Percentiles rank a stretch among this genome's conserved stretches.
Conservation (phyloP, 2,888 invertebrate species). For the Pandemis corylana region DNA sequence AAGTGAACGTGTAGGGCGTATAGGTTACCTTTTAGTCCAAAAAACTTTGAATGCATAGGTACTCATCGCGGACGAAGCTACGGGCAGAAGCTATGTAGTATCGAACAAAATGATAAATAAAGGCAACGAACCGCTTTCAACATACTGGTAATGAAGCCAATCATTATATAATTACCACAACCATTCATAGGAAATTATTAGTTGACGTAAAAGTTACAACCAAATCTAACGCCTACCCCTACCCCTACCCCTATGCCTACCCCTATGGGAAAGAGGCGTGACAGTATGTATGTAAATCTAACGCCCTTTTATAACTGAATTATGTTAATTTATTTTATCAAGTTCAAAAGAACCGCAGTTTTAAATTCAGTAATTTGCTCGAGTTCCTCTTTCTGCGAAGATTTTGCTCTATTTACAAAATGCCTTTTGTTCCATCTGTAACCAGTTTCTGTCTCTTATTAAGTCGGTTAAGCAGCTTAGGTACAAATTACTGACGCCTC, state of each 20-base stretch:
- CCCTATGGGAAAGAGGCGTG: no score
- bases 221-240: not conserved
- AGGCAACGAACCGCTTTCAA: no score
- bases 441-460: conserved; percentile 9
- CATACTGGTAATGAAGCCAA: no score
- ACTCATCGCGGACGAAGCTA: no score
- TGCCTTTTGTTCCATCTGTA: not conserved
- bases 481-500: conserved; percentile 3
- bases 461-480: conserved; percentile 6
- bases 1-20: no score
- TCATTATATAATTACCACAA: no score
- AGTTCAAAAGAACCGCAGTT: conserved; percentile 7
- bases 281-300: no score
- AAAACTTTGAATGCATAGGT: no score
- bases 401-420: not conserved
- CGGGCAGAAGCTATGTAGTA: no score
- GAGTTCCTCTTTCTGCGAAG: not conserved
- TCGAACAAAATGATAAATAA: no score
- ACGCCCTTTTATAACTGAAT: not conserved
- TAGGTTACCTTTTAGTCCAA: no score
- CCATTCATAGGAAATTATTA: not conserved
- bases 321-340: not conserved
- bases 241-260: no score
- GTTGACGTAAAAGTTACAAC: not conserved
- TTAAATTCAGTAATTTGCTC: not conserved